A percentile compares a stretch with the other conserved stretches of the same genome.
Conservation (phyloP, 2,113 vertebrate species). For the Hymenochirus boettgeri region DNA sequence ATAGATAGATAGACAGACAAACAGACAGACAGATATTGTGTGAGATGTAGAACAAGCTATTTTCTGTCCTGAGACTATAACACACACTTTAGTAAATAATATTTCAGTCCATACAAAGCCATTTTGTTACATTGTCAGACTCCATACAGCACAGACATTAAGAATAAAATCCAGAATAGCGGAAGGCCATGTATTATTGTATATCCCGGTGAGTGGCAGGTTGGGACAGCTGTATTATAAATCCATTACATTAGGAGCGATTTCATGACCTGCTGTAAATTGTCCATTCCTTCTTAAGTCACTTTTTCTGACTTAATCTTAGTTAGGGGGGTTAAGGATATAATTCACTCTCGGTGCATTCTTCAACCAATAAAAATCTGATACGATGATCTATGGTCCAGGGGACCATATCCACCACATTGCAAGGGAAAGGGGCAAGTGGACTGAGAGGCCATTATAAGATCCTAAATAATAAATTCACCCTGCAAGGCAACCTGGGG, state of each 20-base stretch:
- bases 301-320: constrained; percentile 41
- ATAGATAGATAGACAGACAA: too few species aligned
- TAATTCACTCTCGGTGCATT: constrained; percentile 36
- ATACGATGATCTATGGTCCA: constrained; percentile 29
- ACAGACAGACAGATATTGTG: too few species aligned
- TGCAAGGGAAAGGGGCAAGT: too few species aligned
- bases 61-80: background rate
- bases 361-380: constrained; percentile 41
- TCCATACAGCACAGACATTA: background rate
- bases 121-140: too few species aligned
- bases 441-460: too few species aligned
- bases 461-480: too few species aligned
- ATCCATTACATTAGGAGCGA: constrained; percentile 29
- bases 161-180: background rate
- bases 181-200: constrained; percentile 20
- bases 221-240: constrained; percentile 4
- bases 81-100: too few species aligned
- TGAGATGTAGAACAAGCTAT: background rate
- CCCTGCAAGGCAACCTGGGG: too few species aligned
- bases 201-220: constrained; percentile 30
- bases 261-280: constrained; percentile 34
- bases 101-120: too few species aligned
- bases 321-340: constrained; percentile 32
- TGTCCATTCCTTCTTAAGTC: constrained; percentile 26
- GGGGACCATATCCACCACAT: constrained; percentile 18